A percentile compares a stretch with the other conserved stretches of the same genome.
These are phyloP conservation scores for Cercocebus atys DNA, from an alignment of 2,113 vertebrate genomes.

Conservation along the genomic window DNA sequence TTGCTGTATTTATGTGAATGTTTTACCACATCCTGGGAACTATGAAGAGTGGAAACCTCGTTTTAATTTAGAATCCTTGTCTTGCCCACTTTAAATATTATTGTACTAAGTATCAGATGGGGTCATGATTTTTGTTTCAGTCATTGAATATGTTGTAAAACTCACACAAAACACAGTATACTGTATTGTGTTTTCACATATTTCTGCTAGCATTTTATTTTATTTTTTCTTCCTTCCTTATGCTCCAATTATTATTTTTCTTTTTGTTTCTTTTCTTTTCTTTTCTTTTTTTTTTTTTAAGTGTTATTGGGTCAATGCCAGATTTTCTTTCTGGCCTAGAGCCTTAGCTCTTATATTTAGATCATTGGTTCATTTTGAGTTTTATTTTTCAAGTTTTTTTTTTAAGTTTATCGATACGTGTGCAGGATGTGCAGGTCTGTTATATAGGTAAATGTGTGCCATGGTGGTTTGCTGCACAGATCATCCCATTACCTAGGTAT, in stretches of 20 bases:
- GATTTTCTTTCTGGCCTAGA: too few relatives aligned
- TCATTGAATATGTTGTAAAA: neutral
- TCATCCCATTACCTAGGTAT: too few relatives aligned
- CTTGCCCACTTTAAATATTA: neutral
- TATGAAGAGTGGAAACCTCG: neutral
- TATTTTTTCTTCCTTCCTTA: neutral
- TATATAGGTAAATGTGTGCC: too few relatives aligned
- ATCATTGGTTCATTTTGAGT: too few relatives aligned
- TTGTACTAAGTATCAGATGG: neutral
- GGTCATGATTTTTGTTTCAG: too few relatives aligned
- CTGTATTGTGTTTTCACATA: neutral
- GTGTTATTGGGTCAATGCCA: too few relatives aligned
- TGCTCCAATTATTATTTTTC: neutral
- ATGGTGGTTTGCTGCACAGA: too few relatives aligned
- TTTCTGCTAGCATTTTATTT: neutral
- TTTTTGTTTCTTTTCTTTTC: neutral
- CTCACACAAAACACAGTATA: neutral
- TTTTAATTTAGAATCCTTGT: neutral
- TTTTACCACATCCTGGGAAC: neutral
- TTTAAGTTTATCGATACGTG: too few relatives aligned
- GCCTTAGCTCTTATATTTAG: too few relatives aligned
- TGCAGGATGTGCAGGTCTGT: too few relatives aligned
- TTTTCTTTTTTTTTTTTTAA: neutral
- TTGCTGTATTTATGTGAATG: neutral
- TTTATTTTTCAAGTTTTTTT: too few relatives aligned